Evolutionary conservation across 1,140 invertebrate genomes (phyloP), one percentile per base, ranked within the genome.

Genomic region (Phthorimaea operculella): DNA sequence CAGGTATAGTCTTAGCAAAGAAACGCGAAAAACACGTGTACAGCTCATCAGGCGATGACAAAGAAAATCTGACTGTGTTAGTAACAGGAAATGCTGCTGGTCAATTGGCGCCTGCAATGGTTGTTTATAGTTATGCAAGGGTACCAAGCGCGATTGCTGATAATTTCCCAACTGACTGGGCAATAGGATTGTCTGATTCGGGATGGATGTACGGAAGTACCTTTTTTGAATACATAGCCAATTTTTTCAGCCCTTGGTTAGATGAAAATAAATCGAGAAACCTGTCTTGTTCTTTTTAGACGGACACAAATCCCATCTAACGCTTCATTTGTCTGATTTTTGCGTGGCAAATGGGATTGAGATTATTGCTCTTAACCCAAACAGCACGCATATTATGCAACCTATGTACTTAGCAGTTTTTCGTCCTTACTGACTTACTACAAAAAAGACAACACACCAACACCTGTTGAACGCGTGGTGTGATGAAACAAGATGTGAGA

Each of bases 301-400:
- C 64, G 75, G 79, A 5, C 76, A 84, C 56, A 68, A 60, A 14
- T 76, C 71, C 4, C 79, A 83, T 52, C 34, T 80, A 12, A 70
- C 73, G 8, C 48, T 78, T 42, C 59, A 76, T 28, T 17, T 74
- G 3, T 72, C 66, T 51, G 36, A 76, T 55, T 79, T 79, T 54
- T 85, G 82, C 59, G 14, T 57, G 9, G 57, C 72, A 33, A 69
- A 81, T 64, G 60, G 60, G 7, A 74, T 82, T 18, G 68, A 81
- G 52, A 39, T 85, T 15, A 69, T 78, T 33, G 67, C 72, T 18
- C 58, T 86, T 5, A 61, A 58, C 14, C 73, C 79, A 3, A 84
- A 81, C 61, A 56, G 72, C 8, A 83, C 80, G 8, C 79, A 83
- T 56, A 68, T 85, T 4, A 55, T 85, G 44, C 77, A 80, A 54